A percentile compares a stretch with the other conserved stretches of the same genome.
Evolutionary conservation across 2,888 invertebrate genomes (phyloP).

Genomic region (Drosophila kambysellisi): DNA sequence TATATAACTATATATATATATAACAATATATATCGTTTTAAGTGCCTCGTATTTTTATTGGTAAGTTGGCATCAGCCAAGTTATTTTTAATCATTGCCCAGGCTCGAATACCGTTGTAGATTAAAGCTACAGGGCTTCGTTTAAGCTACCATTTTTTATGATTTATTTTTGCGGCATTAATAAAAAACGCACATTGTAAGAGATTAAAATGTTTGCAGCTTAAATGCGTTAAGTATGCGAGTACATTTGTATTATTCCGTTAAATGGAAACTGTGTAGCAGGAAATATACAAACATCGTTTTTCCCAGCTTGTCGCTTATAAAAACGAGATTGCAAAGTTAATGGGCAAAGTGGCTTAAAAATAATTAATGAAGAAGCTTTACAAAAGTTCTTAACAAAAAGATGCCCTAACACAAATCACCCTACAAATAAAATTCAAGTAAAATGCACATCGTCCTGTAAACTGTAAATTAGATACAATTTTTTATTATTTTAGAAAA

Average conservation of each 20-base stretch:
- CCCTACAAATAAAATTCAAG: background rate
- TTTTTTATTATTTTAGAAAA: no score
- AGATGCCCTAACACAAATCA: background rate
- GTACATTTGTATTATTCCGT: background rate
- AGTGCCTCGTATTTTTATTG: conserved; percentile 27
- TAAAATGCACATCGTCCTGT: background rate
- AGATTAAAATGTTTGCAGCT: conserved; percentile 18
- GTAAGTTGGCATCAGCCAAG: conserved; percentile 7
- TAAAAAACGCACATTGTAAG: conserved; percentile 15
- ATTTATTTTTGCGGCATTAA: conserved; percentile 36
- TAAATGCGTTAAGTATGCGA: background rate
- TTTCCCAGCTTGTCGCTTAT: background rate
- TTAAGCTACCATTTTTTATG: conserved; percentile 15
- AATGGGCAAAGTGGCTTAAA: background rate
- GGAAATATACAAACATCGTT: background rate
- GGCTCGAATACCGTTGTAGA: conserved; percentile 9
- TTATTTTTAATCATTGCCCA: conserved; percentile 46
- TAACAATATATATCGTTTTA: conserved; percentile 20
- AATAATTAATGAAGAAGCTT: background rate
- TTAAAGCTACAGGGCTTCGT: conserved; percentile 5
- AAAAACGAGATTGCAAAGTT: background rate
- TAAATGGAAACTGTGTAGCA: background rate
- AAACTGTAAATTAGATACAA: background rate
- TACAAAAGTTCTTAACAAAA: background rate
- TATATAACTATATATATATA: background rate